These are phyloP conservation scores for Zosterops borbonicus DNA, from an alignment of 2,113 vertebrate species.

Conservation along the genomic window DNA sequence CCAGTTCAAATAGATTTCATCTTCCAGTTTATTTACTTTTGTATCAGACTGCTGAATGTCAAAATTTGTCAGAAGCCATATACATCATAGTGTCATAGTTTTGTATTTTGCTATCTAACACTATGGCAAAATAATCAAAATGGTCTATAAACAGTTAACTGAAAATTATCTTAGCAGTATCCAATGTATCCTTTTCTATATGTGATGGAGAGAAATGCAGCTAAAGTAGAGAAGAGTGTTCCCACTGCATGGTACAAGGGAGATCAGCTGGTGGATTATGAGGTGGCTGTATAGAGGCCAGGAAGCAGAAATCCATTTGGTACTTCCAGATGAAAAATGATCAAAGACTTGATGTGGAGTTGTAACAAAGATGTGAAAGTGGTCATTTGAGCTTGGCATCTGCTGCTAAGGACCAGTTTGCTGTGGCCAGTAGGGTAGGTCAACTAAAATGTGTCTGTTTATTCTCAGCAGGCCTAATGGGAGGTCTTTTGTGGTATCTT, in stretches of 20 bases:
- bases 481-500: neutral
- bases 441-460: slow-evolving; percentile 10
- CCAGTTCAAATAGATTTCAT: neutral
- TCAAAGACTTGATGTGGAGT: slow-evolving; percentile 18
- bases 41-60: neutral
- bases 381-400: slow-evolving; percentile 39
- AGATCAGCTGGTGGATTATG: neutral
- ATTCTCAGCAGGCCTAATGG: neutral
- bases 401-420: neutral
- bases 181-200: neutral
- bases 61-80: neutral
- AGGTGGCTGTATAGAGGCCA: neutral
- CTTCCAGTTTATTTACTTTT: neutral
- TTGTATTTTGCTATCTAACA: neutral
- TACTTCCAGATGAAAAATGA: neutral
- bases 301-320: neutral
- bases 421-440: slow-evolving; percentile 25
- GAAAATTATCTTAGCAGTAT: neutral
- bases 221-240: neutral
- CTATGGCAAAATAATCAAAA: neutral
- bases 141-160: neutral
- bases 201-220: neutral
- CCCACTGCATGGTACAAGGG: neutral
- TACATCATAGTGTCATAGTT: neutral
- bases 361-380: neutral